phyloP scores from a whole-genome alignment of 2,797 vertebrate genomes.

The Leptatherina wallacei region DNA sequence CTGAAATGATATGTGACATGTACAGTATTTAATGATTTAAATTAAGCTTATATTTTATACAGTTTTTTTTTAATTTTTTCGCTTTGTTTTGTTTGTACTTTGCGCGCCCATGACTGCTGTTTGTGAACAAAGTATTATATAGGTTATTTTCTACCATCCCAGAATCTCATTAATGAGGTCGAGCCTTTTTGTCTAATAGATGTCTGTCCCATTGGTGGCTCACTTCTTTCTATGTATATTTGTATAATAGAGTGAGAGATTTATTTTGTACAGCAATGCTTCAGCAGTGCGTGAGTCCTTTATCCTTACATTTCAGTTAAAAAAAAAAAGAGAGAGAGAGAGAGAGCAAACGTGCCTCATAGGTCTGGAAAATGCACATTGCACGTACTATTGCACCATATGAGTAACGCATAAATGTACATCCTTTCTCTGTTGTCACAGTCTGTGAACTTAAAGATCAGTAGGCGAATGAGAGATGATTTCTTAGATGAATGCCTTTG shows the following conservation, averaged over 20 bases:
- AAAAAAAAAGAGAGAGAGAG: neutral
- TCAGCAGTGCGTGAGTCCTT: conserved; percentile 26
- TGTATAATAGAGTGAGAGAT: conserved; percentile 52
- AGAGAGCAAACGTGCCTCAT: conserved; percentile 34
- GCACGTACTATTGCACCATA: conserved; percentile 41
- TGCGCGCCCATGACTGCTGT: conserved; percentile 71
- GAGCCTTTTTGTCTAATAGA: conserved; percentile 44
- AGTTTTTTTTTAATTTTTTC: conserved; percentile 27
- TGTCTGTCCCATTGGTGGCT: conserved; percentile 33
- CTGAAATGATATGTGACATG: conserved; percentile 74
- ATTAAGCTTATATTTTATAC: conserved; percentile 84
- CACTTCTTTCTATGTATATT: conserved; percentile 48
- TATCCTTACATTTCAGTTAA: conserved; percentile 19
- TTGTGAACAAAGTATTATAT: conserved; percentile 69
- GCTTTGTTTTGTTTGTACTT: conserved; percentile 42
- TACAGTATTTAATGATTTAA: conserved; percentile 88
- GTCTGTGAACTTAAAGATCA: conserved; percentile 14
- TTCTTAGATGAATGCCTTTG: conserved; percentile 45
- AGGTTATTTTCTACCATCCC: conserved; percentile 54
- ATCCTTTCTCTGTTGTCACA: conserved; percentile 14
- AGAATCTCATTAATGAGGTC: conserved; percentile 33
- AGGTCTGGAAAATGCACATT: conserved; percentile 46
- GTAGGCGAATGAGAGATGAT: conserved; percentile 3
- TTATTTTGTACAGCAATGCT: conserved; percentile 62
- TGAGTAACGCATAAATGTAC: conserved; percentile 12